Conservation (phyloP, 2,797 vertebrate species). For the Holocentrus rufus region DNA sequence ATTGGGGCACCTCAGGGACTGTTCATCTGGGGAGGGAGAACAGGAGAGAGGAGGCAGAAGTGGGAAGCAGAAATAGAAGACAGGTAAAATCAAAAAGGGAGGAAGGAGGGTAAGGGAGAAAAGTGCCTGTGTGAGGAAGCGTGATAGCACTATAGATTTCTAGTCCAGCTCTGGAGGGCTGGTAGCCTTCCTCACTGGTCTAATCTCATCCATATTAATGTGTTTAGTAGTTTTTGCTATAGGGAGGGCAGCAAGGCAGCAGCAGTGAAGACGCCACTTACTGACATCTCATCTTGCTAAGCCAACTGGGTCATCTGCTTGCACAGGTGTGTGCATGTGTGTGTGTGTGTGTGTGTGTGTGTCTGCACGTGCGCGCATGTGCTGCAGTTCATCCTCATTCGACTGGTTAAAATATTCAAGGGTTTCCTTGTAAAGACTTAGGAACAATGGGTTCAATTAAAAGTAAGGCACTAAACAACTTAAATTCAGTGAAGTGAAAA, state of each 20-base stretch:
- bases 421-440: too few relatives aligned
- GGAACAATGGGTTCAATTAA: neutral
- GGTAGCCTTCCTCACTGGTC: slow-evolving; percentile 19
- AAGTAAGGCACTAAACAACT: neutral
- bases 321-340: neutral
- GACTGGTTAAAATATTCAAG: neutral
- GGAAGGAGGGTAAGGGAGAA: neutral
- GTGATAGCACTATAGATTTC: slow-evolving; percentile 25
- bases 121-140: slow-evolving; percentile 3
- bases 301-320: slow-evolving; percentile 10
- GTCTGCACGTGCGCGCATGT: neutral
- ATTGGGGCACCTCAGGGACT: slow-evolving; percentile 29
- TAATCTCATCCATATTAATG: slow-evolving; percentile 51
- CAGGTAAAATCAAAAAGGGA: neutral
- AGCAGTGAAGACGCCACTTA: slow-evolving; percentile 12
- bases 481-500: slow-evolving; percentile 6
- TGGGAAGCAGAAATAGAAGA: slow-evolving; percentile 4
- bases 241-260: slow-evolving; percentile 5
- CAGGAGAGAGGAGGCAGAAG: neutral
- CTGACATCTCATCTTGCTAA: slow-evolving; percentile 15
- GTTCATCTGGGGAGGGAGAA: slow-evolving; percentile 10
- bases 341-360: slow-evolving; percentile 10
- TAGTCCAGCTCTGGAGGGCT: slow-evolving; percentile 21
- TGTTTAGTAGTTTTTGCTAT: slow-evolving; percentile 28
- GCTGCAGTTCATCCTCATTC: neutral